A percentile compares a stretch with the other conserved stretches of the same genome.
Evolutionary conservation across 2,888 invertebrate genomes (phyloP).

Genomic region (Drosophila paramelanica): DNA sequence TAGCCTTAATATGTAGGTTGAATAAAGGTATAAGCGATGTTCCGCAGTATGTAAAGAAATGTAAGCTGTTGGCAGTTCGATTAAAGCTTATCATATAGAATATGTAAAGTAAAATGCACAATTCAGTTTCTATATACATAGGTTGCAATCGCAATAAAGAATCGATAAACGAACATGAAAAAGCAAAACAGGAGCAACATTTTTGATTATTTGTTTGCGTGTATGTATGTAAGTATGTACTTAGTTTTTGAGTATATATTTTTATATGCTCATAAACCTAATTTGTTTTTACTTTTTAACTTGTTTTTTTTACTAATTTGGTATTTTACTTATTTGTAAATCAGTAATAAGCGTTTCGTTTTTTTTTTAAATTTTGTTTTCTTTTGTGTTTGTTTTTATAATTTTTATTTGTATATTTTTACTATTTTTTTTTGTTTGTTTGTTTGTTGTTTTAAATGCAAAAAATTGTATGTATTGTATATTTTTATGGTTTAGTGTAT

Average conservation of each 20-base stretch:
- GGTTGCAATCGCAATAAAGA: constrained; percentile 15
- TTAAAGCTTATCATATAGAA: constrained; percentile 39
- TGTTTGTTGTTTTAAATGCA: constrained; percentile 68
- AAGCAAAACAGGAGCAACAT: constrained; percentile 47
- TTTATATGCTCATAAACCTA: constrained; percentile 38
- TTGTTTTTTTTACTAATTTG: constrained; percentile 51
- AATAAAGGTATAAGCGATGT: constrained; percentile 39
- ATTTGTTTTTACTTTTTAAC: constrained; percentile 28
- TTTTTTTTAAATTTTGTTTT: constrained; percentile 44
- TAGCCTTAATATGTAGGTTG: constrained; percentile 33
- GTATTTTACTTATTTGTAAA: constrained; percentile 63
- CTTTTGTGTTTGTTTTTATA: constrained; percentile 21
- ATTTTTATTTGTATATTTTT: constrained; percentile 67
- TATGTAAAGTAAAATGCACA: constrained; percentile 40
- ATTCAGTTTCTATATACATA: constrained; percentile 49
- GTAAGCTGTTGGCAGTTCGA: constrained; percentile 58
- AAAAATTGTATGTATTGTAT: constrained; percentile 68
- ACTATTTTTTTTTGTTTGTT: constrained; percentile 58
- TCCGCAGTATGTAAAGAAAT: constrained; percentile 18
- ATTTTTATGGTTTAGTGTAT: constrained; percentile 35
- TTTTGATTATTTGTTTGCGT: constrained; percentile 19
- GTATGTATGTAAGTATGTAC: constrained; percentile 23
- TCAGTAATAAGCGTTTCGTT: constrained; percentile 76
- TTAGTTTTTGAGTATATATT: constrained; percentile 10
- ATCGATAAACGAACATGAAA: constrained; percentile 26